These are phyloP conservation scores for Dasyornis broadbenti DNA, from an alignment of 2,113 vertebrate genomes.

Conservation along the genomic window DNA sequence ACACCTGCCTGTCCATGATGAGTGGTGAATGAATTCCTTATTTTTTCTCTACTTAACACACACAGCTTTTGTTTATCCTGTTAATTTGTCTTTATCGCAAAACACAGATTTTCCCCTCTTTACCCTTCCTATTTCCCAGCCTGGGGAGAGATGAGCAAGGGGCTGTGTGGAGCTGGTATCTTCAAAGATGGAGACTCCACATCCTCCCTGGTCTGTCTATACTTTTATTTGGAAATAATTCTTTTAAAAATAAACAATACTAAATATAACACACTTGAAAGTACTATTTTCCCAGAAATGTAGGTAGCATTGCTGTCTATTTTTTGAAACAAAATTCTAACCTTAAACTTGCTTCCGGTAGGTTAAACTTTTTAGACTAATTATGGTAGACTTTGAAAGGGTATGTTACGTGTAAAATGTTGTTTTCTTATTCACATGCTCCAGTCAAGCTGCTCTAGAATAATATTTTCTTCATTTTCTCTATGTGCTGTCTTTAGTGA, in stretches of 20 bases:
- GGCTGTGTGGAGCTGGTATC: neutral
- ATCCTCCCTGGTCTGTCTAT: neutral
- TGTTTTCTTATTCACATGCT: neutral
- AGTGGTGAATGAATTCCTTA: neutral
- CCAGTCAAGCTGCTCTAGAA: neutral
- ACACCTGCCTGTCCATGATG: rapidly evolving
- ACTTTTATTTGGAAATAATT: neutral
- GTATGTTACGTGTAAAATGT: neutral
- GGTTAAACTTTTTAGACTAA: neutral
- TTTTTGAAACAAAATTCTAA: neutral
- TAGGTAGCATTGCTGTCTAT: neutral
- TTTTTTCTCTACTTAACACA: neutral
- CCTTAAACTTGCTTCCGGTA: neutral
- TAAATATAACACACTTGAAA: neutral
- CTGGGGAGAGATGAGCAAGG: neutral
- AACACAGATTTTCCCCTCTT: neutral
- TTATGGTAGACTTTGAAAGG: neutral
- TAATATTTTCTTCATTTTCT: neutral
- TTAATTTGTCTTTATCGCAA: neutral
- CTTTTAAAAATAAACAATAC: neutral
- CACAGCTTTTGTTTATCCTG: neutral
- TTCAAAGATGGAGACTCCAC: neutral
- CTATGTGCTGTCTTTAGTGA: neutral
- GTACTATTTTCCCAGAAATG: neutral
- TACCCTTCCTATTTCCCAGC: neutral